These are phyloP conservation scores for Acanthosepion pharaonis DNA, from an alignment of 2,888 invertebrate species.

Conservation along the genomic window DNA sequence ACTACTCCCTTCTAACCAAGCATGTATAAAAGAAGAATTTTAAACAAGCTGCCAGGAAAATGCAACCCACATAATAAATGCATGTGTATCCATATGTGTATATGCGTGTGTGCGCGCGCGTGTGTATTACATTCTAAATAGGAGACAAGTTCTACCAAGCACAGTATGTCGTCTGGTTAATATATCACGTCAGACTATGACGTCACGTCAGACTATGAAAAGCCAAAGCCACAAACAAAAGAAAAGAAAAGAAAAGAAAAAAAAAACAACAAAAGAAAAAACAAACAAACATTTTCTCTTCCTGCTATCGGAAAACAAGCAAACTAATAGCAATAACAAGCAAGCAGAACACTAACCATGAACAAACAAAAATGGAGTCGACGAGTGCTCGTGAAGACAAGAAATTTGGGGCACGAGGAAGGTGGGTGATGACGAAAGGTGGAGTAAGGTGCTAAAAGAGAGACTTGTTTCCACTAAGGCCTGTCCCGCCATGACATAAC, in stretches of 20 bases:
- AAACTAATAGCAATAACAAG: background rate
- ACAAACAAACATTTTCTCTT: slow-evolving; percentile 4
- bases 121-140: background rate
- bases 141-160: background rate
- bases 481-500: background rate
- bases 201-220: slow-evolving; percentile 4
- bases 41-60: too few relatives aligned
- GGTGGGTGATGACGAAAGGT: background rate
- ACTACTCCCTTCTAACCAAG: too few relatives aligned
- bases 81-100: too few relatives aligned
- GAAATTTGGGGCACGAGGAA: background rate
- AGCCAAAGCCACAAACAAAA: background rate
- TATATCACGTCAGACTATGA: slow-evolving; percentile 25
- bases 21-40: too few relatives aligned
- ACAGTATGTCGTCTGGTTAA: background rate
- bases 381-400: background rate
- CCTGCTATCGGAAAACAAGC: background rate
- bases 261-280: background rate
- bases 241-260: background rate
- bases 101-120: background rate
- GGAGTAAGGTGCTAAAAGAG: background rate
- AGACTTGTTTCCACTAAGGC: background rate
- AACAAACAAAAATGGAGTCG: background rate
- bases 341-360: background rate
- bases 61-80: too few relatives aligned